A percentile compares a stretch with the other conserved stretches of the same genome.
phyloP scores from a whole-genome alignment of 2,113 vertebrate species.

The Brachyistius frenatus region DNA sequence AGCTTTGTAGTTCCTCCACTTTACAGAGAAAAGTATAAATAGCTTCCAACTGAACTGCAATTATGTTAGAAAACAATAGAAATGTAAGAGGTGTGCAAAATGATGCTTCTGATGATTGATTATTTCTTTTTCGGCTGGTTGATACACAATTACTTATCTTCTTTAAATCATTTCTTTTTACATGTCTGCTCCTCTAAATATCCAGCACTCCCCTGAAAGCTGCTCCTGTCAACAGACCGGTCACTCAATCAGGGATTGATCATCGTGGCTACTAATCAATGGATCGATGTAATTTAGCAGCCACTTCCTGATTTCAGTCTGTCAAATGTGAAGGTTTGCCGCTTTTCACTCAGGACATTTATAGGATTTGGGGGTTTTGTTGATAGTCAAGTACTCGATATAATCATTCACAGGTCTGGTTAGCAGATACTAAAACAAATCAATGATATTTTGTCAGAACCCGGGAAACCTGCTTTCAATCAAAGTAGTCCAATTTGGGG shows the following conservation, averaged over 20 bases:
- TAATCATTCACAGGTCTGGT: background rate
- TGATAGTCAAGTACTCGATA: no score
- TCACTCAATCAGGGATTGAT: no score
- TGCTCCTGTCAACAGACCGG: background rate
- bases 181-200: no score
- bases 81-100: background rate
- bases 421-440: no score
- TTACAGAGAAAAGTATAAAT: constrained; percentile 48
- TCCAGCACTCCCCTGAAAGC: no score
- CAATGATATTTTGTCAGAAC: no score
- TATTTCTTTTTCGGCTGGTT: background rate
- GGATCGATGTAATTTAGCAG: no score
- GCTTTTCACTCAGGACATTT: background rate
- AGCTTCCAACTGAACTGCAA: background rate
- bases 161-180: no score
- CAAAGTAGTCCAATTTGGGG: no score
- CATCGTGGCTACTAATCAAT: no score
- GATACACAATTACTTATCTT: background rate
- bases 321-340: background rate
- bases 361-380: no score
- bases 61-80: constrained; percentile 5
- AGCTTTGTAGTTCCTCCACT: constrained; percentile 58
- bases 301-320: background rate
- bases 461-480: no score
- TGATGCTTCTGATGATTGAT: background rate